A percentile compares a stretch with the other conserved stretches of the same genome.
Evolutionary conservation across 2,797 vertebrate species (phyloP).

Genomic region (Acanthis flammea): DNA sequence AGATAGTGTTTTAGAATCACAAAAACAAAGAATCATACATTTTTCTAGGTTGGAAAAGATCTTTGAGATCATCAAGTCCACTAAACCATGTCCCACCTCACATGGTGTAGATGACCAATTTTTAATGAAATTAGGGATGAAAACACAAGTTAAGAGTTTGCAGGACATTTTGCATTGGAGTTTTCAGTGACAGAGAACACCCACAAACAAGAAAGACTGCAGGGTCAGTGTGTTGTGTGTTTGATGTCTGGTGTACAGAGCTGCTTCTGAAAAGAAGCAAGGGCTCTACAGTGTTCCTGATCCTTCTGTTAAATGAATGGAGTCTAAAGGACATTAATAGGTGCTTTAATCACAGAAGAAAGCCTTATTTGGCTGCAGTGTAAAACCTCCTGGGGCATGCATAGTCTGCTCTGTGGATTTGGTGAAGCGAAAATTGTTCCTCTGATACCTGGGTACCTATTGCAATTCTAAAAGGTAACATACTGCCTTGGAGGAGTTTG

Average conservation of each 20-base stretch:
- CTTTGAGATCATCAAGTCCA: not conserved
- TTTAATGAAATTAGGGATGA: not conserved
- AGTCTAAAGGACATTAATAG: not conserved
- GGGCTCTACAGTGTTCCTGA: not conserved
- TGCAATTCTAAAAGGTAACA: not conserved
- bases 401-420: not conserved
- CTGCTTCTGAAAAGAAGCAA: not conserved
- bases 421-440: not conserved
- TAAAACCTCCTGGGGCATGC: not conserved
- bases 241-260: not conserved
- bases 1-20: not conserved
- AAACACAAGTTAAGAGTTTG: not conserved
- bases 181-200: not conserved
- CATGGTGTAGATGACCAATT: not conserved
- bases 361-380: not conserved
- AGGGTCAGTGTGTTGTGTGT: not conserved
- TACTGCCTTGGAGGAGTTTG: not conserved
- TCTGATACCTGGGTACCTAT: not conserved
- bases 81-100: not conserved
- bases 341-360: not conserved
- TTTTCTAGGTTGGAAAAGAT: not conserved
- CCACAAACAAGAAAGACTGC: not conserved
- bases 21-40: not conserved
- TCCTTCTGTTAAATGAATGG: not conserved
- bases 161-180: not conserved